Percentiles rank a stretch among this genome's conserved stretches.
These are phyloP conservation scores for Arothron firmamentum DNA, from an alignment of 2,113 vertebrate genomes.

Conservation along the genomic window DNA sequence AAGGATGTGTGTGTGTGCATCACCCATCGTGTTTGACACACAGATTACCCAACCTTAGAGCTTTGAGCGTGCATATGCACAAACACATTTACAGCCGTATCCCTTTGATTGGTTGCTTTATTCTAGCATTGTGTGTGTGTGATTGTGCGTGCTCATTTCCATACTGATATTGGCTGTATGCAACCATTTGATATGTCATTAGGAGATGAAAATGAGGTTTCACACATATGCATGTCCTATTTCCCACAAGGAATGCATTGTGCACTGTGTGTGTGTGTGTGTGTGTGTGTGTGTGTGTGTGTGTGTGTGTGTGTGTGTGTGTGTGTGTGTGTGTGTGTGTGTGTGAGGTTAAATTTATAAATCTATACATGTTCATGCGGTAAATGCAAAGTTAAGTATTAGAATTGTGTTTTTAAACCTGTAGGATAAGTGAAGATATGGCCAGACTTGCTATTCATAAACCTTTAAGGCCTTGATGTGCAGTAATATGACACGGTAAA, in stretches of 20 bases:
- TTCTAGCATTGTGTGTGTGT: slow-evolving; percentile 42
- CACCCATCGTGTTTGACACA: slow-evolving; percentile 57
- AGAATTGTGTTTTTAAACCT: not conserved
- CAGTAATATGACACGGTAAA: slow-evolving; percentile 62
- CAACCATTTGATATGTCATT: slow-evolving; percentile 73
- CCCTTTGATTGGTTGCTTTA: slow-evolving; percentile 65
- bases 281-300: no score
- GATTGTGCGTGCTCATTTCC: slow-evolving; percentile 54
- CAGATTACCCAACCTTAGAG: slow-evolving; percentile 52
- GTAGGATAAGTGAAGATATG: no score
- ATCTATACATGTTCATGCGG: no score
- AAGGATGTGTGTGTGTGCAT: slow-evolving; percentile 19
- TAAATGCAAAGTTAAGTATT: slow-evolving; percentile 18
- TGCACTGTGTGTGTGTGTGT: not conserved
- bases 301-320: no score
- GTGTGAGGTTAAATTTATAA: no score
- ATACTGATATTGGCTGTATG: slow-evolving; percentile 69
- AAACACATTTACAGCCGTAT: slow-evolving; percentile 34
- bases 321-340: no score
- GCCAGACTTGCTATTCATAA: slow-evolving; percentile 39
- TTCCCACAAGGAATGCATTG: slow-evolving; percentile 33
- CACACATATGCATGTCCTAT: slow-evolving; percentile 41
- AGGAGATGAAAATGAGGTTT: slow-evolving; percentile 69
- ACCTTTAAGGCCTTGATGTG: slow-evolving; percentile 35
- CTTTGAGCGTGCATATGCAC: slow-evolving; percentile 42